Percentiles rank a stretch among this genome's conserved stretches.
These are phyloP conservation scores for Scelioninae gen. 1 DNA, from an alignment of 2,888 invertebrate genomes.

Conservation along the genomic window DNA sequence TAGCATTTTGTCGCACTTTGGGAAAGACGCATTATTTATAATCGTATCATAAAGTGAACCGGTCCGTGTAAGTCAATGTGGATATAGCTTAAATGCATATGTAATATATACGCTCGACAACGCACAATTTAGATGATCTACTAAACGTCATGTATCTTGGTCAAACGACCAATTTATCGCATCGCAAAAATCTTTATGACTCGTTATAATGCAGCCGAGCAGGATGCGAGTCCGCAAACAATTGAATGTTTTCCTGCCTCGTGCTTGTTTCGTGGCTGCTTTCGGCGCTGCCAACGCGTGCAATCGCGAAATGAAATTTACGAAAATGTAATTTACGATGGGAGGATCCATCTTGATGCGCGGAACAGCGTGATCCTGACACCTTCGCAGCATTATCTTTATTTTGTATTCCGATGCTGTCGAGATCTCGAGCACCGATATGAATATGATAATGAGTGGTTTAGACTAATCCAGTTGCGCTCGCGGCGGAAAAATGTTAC, in stretches of 20 bases:
- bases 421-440: conserved; percentile 43
- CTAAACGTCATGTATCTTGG: conserved; percentile 77
- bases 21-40: conserved; percentile 63
- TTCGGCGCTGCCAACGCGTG: conserved; percentile 59
- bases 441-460: conserved; percentile 57
- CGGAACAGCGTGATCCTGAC: conserved; percentile 56
- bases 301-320: conserved; percentile 68
- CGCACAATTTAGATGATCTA: conserved; percentile 74
- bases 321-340: conserved; percentile 69
- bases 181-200: conserved; percentile 76
- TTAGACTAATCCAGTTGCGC: conserved; percentile 58
- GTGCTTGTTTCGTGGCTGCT: conserved; percentile 62
- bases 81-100: conserved; percentile 55
- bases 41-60: conserved; percentile 51
- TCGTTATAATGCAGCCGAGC: conserved; percentile 69
- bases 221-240: conserved; percentile 71
- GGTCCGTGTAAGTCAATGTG: conserved; percentile 47
- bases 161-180: conserved; percentile 78
- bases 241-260: conserved; percentile 70
- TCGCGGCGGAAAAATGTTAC: conserved; percentile 62
- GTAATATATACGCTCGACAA: conserved; percentile 64
- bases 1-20: conserved; percentile 57
- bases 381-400: conserved; percentile 60
- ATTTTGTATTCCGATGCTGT: conserved; percentile 53
- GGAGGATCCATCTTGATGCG: conserved; percentile 64